A percentile compares a stretch with the other conserved stretches of the same genome.
Conservation (phyloP, 2,888 invertebrate genomes). For the Camponotus fellah region DNA sequence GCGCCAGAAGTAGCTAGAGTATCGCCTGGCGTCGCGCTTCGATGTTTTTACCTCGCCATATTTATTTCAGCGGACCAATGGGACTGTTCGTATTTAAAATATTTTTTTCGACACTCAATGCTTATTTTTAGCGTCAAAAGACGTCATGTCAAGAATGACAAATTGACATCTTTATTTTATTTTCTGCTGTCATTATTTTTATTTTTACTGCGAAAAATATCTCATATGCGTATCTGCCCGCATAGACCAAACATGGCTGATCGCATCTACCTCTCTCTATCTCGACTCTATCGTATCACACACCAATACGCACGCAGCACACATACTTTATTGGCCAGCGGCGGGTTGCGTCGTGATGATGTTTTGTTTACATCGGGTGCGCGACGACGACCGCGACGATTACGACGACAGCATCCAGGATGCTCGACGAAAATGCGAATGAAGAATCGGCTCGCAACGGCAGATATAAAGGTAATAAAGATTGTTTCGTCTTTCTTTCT, state of each 20-base stretch:
- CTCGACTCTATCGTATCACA: neutral
- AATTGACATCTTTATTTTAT: too few species aligned
- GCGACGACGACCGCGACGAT: slow-evolving; percentile 14
- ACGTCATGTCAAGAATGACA: too few species aligned
- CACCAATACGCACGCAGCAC: neutral
- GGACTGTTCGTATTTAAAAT: neutral
- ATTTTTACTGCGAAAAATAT: too few species aligned
- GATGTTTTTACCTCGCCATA: neutral
- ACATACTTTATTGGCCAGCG: slow-evolving; percentile 46
- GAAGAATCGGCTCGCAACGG: slow-evolving; percentile 1
- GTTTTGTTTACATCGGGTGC: slow-evolving; percentile 70
- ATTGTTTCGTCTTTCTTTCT: neutral
- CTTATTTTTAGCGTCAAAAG: too few species aligned
- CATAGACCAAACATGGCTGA: slow-evolving; percentile 12
- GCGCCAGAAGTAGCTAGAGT: neutral
- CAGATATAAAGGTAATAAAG: slow-evolving; percentile 9
- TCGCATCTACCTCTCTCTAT: too few species aligned
- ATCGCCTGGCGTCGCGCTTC: neutral
- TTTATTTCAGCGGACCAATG: neutral
- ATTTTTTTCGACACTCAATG: too few species aligned
- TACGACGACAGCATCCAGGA: slow-evolving; percentile 13
- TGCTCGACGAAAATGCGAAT: slow-evolving; percentile 31
- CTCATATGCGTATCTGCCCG: neutral
- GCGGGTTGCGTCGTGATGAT: slow-evolving; percentile 65
- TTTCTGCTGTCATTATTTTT: too few species aligned